Conservation (phyloP, 1,140 invertebrate species). For the Diuraphis noxia region DNA sequence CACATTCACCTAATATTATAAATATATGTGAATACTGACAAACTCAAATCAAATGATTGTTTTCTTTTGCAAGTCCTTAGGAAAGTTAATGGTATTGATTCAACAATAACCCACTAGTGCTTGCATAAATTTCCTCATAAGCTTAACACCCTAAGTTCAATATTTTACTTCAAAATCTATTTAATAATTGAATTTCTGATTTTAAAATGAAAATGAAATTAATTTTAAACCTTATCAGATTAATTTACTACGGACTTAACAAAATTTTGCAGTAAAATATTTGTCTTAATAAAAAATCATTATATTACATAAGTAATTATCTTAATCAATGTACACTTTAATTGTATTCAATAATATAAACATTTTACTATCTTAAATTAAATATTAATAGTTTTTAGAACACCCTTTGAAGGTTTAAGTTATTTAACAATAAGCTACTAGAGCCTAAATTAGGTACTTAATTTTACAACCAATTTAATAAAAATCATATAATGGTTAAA, state of each 20-base stretch:
- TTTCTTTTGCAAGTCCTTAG: conserved; percentile 31
- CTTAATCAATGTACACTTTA: not conserved
- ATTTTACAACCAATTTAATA: not conserved
- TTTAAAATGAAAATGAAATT: not conserved
- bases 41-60: conserved; percentile 19
- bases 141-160: not conserved
- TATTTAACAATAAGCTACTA: conserved; percentile 25
- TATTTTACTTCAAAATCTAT: not conserved
- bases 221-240: not conserved
- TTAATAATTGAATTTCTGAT: too few relatives aligned
- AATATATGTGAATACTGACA: not conserved
- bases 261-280: not conserved
- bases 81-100: conserved; percentile 20
- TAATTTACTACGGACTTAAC: not conserved
- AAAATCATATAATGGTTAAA: not conserved
- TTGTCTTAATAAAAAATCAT: not conserved
- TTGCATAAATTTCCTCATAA: not conserved
- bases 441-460: conserved; percentile 2
- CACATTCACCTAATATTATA: not conserved
- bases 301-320: too few relatives aligned
- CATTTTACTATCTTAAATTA: not conserved
- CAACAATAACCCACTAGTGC: conserved; percentile 25
- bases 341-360: not conserved
- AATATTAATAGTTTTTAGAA: conserved; percentile 32
- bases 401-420: conserved; percentile 35